Evolutionary conservation across 2,113 vertebrate species (phyloP), one percentile per base, ranked within the genome.

Genomic region (Etheostoma cragini): DNA sequence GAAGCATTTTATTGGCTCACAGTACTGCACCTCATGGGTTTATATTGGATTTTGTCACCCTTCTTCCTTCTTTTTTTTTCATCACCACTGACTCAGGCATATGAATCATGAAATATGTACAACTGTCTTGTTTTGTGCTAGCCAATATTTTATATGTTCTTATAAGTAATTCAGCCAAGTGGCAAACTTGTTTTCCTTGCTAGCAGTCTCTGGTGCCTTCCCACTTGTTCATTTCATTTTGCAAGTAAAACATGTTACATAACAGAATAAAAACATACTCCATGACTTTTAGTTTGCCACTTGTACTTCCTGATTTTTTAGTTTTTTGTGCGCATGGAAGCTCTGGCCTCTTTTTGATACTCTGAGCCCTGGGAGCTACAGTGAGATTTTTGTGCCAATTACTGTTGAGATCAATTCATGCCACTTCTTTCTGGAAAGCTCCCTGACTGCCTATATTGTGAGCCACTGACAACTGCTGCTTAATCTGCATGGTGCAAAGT

Each of bases 181-280:
- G 60, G 33, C 15, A 70, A 42, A 78, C 58, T 46, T 69, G 45
- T 69, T 53, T 60, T 66, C 14, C 42, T 62, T 54, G 26, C 49
- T 64, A n/a, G n/a, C 7, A n/a, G 57, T 68, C 72, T 76, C 66
- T 14, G n/a, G 61, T 45, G 63, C 46, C 67, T 72, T 35, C 61
- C 77, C 71, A 72, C 66, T 69, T 81, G 49, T 73, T 73, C 45
- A 46, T 80, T 85, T 73, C 33, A 38, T 80, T 85, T 73, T 61
- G 68, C 30, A 52, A 76, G 60, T 77, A 49, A 58, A 62, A 50
- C 67, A 49, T 22, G 38, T 87, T 67, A 68, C n/a, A 35, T 61
- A 81, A 79, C 21, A 33, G 26, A 26, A 47, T 15, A 30, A 69
- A 75, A 67, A 62, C 13, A 24, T 11, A 52, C 16, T 52, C 56